Conservation (phyloP, 2,797 vertebrate genomes). For the Myotis pilosus region DNA sequence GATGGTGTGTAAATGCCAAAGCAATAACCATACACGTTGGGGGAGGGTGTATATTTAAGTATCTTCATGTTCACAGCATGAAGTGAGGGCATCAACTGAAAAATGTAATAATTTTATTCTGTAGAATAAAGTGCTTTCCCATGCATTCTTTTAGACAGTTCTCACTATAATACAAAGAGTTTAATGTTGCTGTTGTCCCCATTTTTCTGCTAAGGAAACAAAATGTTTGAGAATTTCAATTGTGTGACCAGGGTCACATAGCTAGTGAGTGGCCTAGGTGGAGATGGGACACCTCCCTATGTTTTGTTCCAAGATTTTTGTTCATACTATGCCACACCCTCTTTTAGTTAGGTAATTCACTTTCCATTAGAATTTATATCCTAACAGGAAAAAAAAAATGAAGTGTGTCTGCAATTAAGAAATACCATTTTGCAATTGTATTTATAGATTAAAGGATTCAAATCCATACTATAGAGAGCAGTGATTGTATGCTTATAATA, state of each 20-base stretch:
- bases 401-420: background rate
- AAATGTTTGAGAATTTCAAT: background rate
- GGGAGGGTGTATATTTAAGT: background rate
- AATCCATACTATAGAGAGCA: background rate
- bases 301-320: background rate
- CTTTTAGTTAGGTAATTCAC: background rate
- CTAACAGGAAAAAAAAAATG: background rate
- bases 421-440: background rate
- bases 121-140: background rate
- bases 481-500: background rate
- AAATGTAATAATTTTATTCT: background rate
- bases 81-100: background rate
- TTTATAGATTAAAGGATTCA: background rate
- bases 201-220: background rate
- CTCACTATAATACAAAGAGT: background rate
- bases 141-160: background rate
- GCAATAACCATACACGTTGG: background rate
- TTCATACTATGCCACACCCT: background rate
- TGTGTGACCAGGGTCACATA: fast-evolving
- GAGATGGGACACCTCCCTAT: background rate
- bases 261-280: too few relatives aligned
- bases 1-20: background rate
- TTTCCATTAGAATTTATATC: background rate
- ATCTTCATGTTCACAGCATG: background rate
- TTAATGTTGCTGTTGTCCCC: background rate